Evolutionary conservation across 1,140 invertebrate species (phyloP).

Genomic region (Apis laboriosa): DNA sequence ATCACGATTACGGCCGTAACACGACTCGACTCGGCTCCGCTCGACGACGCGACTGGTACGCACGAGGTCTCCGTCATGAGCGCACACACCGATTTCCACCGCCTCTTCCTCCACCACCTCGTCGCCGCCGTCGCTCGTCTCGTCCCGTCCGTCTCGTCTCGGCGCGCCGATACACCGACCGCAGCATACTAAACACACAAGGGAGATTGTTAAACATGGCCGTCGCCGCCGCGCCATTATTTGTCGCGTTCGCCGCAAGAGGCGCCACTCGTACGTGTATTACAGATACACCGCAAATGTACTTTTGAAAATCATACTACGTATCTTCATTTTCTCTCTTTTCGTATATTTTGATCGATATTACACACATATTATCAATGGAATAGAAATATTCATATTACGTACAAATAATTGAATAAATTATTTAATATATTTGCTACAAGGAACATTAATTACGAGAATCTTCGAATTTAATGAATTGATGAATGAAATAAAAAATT

Average conservation of each 20-base stretch:
- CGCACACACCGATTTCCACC: conserved; percentile 55
- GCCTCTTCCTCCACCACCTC: conserved; percentile 31
- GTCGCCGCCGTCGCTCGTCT: conserved; percentile 43
- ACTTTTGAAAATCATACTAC: background rate
- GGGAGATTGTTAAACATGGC: conserved; percentile 71
- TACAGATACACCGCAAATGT: no score
- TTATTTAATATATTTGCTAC: background rate
- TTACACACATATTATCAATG: background rate
- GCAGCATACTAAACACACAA: conserved; percentile 72
- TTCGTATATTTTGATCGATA: background rate
- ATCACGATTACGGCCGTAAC: conserved; percentile 33
- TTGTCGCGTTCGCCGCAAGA: conserved; percentile 43
- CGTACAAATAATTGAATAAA: background rate
- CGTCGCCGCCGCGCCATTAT: conserved; percentile 44
- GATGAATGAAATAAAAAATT: background rate
- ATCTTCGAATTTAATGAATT: background rate
- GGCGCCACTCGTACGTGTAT: conserved; percentile 48
- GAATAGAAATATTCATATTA: background rate
- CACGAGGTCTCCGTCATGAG: conserved; percentile 67
- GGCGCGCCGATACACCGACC: conserved; percentile 68
- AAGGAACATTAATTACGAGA: background rate
- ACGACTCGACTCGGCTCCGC: conserved; percentile 50
- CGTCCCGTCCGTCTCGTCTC: conserved; percentile 55
- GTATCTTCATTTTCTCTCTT: background rate
- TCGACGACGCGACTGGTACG: conserved; percentile 64